Evolutionary conservation across 2,888 invertebrate species (phyloP).

Genomic region (Heliconius ethilla): DNA sequence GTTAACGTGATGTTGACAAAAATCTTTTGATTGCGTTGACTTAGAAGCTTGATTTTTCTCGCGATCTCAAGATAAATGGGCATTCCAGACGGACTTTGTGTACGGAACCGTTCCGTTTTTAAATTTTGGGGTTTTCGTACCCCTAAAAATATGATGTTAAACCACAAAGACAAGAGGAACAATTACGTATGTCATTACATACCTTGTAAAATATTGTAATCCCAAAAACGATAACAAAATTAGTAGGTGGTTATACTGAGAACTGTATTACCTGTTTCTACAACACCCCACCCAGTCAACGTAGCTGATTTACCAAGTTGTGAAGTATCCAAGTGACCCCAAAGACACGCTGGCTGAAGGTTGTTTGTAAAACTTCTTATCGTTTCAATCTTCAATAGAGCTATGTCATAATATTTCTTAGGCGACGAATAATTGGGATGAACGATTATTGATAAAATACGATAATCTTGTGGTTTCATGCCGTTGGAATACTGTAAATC

Average conservation of each 20-base stretch:
- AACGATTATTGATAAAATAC: conserved; percentile 47
- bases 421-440: conserved; percentile 50
- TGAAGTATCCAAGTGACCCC: conserved; percentile 42
- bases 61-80: too few relatives aligned
- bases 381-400: conserved; percentile 48
- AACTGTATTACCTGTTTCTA: conserved; percentile 46
- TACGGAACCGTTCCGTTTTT: too few relatives aligned
- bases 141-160: too few relatives aligned
- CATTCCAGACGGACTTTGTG: too few relatives aligned
- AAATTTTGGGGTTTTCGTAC: too few relatives aligned
- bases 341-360: conserved; percentile 52
- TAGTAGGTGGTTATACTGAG: too few relatives aligned
- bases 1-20: too few relatives aligned
- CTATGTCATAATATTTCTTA: conserved; percentile 53
- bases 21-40: too few relatives aligned
- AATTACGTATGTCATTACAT: too few relatives aligned
- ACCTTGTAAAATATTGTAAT: too few relatives aligned
- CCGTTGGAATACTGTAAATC: background rate
- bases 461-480: conserved; percentile 41
- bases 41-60: too few relatives aligned
- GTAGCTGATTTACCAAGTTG: conserved; percentile 45
- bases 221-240: background rate
- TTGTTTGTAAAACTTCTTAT: conserved; percentile 41
- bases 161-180: too few relatives aligned
- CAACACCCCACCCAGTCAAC: conserved; percentile 53